Evolutionary conservation across 2,888 invertebrate genomes (phyloP).

Genomic region (Willowsia nigromaculata): DNA sequence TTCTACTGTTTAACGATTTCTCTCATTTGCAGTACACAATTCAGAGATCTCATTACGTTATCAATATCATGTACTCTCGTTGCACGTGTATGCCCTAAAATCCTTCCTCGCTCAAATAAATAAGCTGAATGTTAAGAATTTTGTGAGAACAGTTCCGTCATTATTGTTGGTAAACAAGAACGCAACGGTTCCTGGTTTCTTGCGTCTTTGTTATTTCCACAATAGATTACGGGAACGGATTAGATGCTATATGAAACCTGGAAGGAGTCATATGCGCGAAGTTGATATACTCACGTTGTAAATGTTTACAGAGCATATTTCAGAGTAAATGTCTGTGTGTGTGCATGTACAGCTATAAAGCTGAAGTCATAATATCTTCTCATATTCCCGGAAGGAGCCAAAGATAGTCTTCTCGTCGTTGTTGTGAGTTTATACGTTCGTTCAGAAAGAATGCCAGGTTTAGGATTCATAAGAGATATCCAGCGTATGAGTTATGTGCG

Average conservation of each 20-base stretch:
- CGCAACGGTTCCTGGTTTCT: background rate
- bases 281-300: slow-evolving; percentile 4
- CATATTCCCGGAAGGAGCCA: background rate
- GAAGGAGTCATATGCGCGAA: background rate
- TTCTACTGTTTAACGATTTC: background rate
- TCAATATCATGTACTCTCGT: background rate
- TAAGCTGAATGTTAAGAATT: background rate
- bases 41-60: background rate
- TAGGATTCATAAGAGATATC: slow-evolving; percentile 55
- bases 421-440: background rate
- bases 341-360: background rate
- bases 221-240: slow-evolving; percentile 19
- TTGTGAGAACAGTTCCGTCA: background rate
- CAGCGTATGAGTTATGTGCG: slow-evolving; percentile 47
- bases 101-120: background rate
- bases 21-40: background rate
- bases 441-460: slow-evolving; percentile 20
- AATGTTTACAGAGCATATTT: background rate
- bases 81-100: background rate
- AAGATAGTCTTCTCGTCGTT: background rate
- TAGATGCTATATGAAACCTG: background rate
- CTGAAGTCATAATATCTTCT: background rate
- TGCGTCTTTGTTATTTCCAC: background rate
- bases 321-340: background rate
- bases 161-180: slow-evolving; percentile 30